Evolutionary conservation across 2,888 invertebrate species (phyloP).

Genomic region (Notodonta ziczac): DNA sequence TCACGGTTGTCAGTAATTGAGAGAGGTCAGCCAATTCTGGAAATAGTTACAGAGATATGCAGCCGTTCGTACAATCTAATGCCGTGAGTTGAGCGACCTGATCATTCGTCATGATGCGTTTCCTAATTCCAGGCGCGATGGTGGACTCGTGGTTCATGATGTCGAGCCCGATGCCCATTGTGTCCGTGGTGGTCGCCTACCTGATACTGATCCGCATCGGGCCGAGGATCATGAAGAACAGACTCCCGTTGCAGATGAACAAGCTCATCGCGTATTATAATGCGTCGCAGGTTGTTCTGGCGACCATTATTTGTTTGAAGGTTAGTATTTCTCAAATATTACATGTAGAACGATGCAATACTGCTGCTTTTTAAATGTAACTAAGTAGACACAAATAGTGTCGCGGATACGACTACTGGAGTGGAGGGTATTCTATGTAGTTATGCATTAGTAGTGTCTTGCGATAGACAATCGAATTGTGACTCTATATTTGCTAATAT

Average conservation of each 20-base stretch:
- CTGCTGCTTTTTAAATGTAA: too few relatives aligned
- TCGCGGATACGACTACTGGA: too few relatives aligned
- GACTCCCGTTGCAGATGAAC: constrained; percentile 88
- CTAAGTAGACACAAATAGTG: too few relatives aligned
- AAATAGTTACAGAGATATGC: too few relatives aligned
- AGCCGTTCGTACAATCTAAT: too few relatives aligned
- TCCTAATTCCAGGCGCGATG: constrained; percentile 84
- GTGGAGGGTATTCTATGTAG: too few relatives aligned
- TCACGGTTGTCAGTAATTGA: too few relatives aligned
- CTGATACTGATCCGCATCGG: constrained; percentile 89
- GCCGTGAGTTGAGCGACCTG: too few relatives aligned
- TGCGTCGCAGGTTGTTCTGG: constrained; percentile 93
- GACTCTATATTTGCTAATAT: neutral
- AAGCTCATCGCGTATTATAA: constrained; percentile 92
- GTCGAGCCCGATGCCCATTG: constrained; percentile 88
- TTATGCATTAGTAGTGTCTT: too few relatives aligned
- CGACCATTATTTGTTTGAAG: constrained; percentile 77
- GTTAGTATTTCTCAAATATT: constrained; percentile 37
- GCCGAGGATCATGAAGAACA: constrained; percentile 89
- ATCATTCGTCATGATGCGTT: neutral
- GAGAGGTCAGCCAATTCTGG: too few relatives aligned
- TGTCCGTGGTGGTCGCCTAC: constrained; percentile 87
- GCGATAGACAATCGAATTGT: neutral
- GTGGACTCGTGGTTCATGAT: constrained; percentile 92
- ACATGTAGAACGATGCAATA: too few relatives aligned